phyloP scores from a whole-genome alignment of 1,140 invertebrate genomes.

The Diorhabda sublineata region DNA sequence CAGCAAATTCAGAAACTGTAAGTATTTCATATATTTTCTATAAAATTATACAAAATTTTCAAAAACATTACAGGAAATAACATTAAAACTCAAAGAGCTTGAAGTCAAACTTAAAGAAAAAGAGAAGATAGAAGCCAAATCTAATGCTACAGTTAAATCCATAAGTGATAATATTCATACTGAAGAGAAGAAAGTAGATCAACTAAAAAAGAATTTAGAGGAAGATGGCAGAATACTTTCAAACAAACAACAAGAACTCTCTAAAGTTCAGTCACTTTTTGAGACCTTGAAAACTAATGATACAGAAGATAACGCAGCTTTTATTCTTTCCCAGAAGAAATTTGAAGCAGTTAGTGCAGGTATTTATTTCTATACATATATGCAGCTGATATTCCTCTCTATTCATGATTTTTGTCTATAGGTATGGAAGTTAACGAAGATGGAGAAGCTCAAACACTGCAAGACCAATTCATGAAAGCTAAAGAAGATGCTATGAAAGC shows the following conservation, averaged over 20 bases:
- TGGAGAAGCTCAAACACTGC: constrained; percentile 78
- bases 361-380: not conserved
- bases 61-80: constrained; percentile 56
- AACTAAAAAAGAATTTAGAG: constrained; percentile 63
- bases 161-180: constrained; percentile 65
- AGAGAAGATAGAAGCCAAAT: constrained; percentile 66
- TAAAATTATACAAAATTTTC: too few species aligned
- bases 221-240: constrained; percentile 67
- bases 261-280: constrained; percentile 64
- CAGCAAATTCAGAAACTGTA: constrained; percentile 56
- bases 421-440: constrained; percentile 77
- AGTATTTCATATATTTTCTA: constrained; percentile 29
- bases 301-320: constrained; percentile 61
- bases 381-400: not conserved
- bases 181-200: constrained; percentile 65
- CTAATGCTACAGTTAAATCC: constrained; percentile 62
- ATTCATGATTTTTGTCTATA: not conserved
- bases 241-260: constrained; percentile 64
- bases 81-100: constrained; percentile 60
- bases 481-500: constrained; percentile 71
- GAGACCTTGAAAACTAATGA: constrained; percentile 67
- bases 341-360: constrained; percentile 75
- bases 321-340: constrained; percentile 69
- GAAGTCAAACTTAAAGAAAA: constrained; percentile 63
- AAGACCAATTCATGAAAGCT: constrained; percentile 82